Evolutionary conservation across 2,888 invertebrate genomes (phyloP).

Genomic region (Diachrysia chrysitis): DNA sequence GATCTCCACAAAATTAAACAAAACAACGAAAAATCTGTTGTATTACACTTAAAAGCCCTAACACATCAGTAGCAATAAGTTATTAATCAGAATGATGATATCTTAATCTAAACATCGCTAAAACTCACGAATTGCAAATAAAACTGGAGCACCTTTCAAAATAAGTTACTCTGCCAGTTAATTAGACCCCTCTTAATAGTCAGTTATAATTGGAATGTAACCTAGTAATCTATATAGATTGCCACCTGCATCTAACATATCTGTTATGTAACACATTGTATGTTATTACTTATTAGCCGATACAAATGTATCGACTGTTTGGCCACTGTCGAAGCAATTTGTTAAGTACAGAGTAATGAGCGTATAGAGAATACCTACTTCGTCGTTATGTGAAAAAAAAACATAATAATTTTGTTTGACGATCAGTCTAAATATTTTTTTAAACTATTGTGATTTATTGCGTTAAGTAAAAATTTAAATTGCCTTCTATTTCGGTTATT

Average conservation of each 20-base stretch:
- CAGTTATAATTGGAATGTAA: not conserved
- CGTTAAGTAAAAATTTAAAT: no score
- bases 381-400: no score
- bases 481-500: no score
- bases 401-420: no score
- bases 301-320: constrained; percentile 57
- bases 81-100: not conserved
- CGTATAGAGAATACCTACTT: constrained; percentile 29
- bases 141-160: not conserved
- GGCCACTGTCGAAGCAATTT: constrained; percentile 39
- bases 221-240: not conserved
- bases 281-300: constrained; percentile 41
- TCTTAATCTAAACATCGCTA: not conserved
- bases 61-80: constrained; percentile 4
- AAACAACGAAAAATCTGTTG: no score
- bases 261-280: not conserved
- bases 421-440: no score
- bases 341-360: constrained; percentile 44
- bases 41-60: no score
- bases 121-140: not conserved
- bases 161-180: not conserved
- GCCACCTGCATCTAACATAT: not conserved
- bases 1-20: no score
- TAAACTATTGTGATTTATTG: no score
- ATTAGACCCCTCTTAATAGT: not conserved